Base-by-base conservation (phyloP, 2,888 invertebrate genomes). In the Dolichopus griseipennis region DNA sequence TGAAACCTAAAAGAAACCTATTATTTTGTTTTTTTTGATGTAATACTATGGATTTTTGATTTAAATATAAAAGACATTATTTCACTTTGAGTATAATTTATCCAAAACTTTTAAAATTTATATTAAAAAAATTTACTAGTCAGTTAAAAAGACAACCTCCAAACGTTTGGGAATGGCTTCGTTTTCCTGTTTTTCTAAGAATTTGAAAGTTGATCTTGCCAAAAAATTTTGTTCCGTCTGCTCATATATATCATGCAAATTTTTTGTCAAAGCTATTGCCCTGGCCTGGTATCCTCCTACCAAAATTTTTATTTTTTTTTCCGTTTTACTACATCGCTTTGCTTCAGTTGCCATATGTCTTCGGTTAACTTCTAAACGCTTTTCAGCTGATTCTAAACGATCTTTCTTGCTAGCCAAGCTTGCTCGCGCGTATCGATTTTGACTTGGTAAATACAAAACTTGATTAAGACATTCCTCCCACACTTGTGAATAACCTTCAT, bases 401-500 rank as follows among this genome's bases (percentile, higher is more conserved):
- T 99, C 98, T 78, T 97, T 98, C 79, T 97, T 97, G 76, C 93
- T 93, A 4, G 96, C 97, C 72, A 97, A 84, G 79, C 93, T 95
- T 1, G 97, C 96, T 69, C 97, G 86, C 0, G 97, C 97, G 77
- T 96, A 98, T 70, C 94, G 86, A 79, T 91, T 91, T 83, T 95
- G 94, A 65, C 91, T 90, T 0, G 97, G 97, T 70, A 98, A 83
- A 79, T 92, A 98, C 34, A 98, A 84, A 71, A 92, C 93, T 85
- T 96, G 95, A 0, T 92, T 89, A 66, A 96, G 85, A 81, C 97
- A 97, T 82, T 98, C 97, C 78, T 96, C 94, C 97, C 97, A 98
- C 63, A 97, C 96, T 83, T 96, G 95, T 12, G 90, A 90, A 78
- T 95, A 97, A 0, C 93, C 91, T 73, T 97, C 97, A 65, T 93